Evolutionary conservation across 2,888 invertebrate genomes (phyloP), one percentile per base, ranked within the genome.

Genomic region (Colostygia pectinataria): DNA sequence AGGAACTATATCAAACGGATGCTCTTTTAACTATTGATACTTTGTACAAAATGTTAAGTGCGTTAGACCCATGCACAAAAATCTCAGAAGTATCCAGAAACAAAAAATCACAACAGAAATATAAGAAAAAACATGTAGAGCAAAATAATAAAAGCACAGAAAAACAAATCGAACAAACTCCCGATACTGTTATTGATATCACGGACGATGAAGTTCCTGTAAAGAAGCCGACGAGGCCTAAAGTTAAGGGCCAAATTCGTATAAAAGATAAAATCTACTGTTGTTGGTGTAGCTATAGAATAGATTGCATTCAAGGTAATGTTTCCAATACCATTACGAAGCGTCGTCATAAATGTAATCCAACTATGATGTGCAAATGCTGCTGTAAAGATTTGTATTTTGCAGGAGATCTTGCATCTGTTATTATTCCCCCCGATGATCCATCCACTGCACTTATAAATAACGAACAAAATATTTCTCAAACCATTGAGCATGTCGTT

Each of bases 11-110:
- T 15, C 36, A 50, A 10, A n/a, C 32, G 2, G 71, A 72, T 2
- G 55, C 64, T 2, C 62, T 77, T 0, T 47, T 77, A 33, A 77
- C 77, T 5, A 33, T 65, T 31, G 87, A 86, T 49, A 78, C 86
- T 5, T 66, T 88, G 1, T 73, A 78, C 38, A 86, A 82, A 75
- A 83, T 88, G 74, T 56, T 88, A 13, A 50, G 43, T 29, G 53
- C 55, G 4, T 40, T 60, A 46, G 57, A 57, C 32, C 28, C 48
- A 15, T 18, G 12, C 7, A 6, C 20, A 2, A 31, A 13, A 8
- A 3, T 24, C 1, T 1, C 9, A n/a, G 14, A 23, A 8, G 2
- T n/a, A 2, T 1, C 9, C 4, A 13, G 24, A 1, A 41, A 32
- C 18, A 46, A 56, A 24, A 31, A 37, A 44, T 47, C 38, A 12